Evolutionary conservation across 35 echinoderm and acorn worm genomes (phyloP), one percentile per base, ranked within the genome.

Genomic region (Heliocidaris tuberculata): DNA sequence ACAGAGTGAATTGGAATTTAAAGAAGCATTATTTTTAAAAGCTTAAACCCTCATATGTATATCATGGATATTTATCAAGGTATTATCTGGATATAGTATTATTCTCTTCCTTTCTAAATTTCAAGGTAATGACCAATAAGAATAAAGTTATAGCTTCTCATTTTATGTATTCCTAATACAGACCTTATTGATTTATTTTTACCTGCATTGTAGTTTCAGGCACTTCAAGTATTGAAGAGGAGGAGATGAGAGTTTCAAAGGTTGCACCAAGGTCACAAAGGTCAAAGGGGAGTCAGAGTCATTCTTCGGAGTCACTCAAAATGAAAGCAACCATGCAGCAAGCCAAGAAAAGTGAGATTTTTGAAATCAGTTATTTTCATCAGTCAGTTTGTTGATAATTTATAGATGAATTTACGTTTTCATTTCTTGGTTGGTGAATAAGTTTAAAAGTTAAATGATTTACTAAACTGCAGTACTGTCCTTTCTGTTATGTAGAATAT

Each of bases 291-390:
- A 89, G 87, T 48, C 87, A 48, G 15, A 32, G 87, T 48, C 87
- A 89, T 12, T 89, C 87, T 89, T 89, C 87, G 35, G 87, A 89
- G 47, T 47, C 30, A 32, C 87, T 89, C 12, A 89, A 89, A 48
- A 47, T 89, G 87, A 89, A 89, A 89, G 47, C 87, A 78, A 78
- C 65, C 21, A n/a, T 21, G 27, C 65, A 78, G 27, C 65, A 78
- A 78, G 27, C 65, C 65, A 78, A 78, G 65, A 78, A 78, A 78
- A 32, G 93, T 94, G 54, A 59, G 60, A 21, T 95, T 71, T 71
- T 88, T 30, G 94, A 95, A 87, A 19, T 95, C 17, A 86, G 87
- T 42, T 42, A 42, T 42, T 1, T 42, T 42, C 3, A 42, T 42
- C 35, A 42, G 35, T 42, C 35, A 42, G 35, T 42, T 42, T 42